A percentile compares a stretch with the other conserved stretches of the same genome.
Conservation (phyloP, 2,797 vertebrate genomes). For the Buphagus erythrorhynchus region DNA sequence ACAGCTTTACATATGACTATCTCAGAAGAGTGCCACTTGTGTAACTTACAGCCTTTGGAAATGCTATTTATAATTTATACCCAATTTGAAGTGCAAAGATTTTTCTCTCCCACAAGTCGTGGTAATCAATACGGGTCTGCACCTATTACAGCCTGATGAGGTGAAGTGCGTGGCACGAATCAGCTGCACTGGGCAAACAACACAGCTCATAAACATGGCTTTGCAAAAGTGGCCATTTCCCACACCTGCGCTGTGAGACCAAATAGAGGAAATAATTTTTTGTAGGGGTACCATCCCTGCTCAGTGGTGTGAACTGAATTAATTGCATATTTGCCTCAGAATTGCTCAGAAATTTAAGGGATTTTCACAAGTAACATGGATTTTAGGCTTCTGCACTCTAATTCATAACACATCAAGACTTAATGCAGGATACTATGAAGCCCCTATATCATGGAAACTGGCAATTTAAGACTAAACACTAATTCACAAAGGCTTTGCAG, state of each 20-base stretch:
- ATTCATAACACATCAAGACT: background rate
- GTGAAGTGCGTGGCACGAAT: conserved; percentile 76
- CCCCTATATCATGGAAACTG: background rate
- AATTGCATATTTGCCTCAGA: background rate
- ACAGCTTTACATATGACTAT: conserved; percentile 77
- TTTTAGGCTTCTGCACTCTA: background rate
- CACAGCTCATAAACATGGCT: conserved; percentile 60
- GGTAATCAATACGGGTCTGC: conserved; percentile 76
- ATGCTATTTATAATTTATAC: conserved; percentile 87
- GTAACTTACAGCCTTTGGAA: conserved; percentile 75
- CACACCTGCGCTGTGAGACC: background rate
- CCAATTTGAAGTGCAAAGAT: conserved; percentile 79
- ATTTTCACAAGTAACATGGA: accelerated
- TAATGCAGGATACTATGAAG: background rate
- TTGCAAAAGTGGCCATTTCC: background rate
- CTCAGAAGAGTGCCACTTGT: conserved; percentile 75
- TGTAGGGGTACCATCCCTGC: background rate
- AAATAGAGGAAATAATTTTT: background rate
- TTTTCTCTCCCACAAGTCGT: conserved; percentile 52
- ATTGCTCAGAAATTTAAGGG: background rate
- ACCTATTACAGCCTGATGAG: conserved; percentile 74
- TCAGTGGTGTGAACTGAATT: background rate
- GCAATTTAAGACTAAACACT: background rate
- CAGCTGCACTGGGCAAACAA: conserved; percentile 68
- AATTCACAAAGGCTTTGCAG: background rate